phyloP scores from a whole-genome alignment of 2,797 vertebrate genomes.

The Steatocranus sp. region DNA sequence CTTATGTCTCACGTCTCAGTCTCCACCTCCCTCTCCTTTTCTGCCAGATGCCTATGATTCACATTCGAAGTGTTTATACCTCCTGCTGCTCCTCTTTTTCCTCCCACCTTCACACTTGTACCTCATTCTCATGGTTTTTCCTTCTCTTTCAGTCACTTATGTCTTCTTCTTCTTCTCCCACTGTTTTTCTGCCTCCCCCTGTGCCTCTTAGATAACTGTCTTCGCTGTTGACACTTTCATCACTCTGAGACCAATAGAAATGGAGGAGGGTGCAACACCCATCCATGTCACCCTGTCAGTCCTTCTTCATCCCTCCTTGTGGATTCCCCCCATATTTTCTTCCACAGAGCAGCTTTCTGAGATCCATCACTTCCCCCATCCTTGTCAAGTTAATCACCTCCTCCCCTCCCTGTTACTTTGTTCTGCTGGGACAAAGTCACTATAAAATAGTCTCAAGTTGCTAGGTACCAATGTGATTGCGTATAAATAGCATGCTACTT shows the following conservation, averaged over 20 bases:
- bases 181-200: conserved; percentile 35
- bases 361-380: conserved; percentile 32
- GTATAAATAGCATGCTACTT: background rate
- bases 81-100: conserved; percentile 54
- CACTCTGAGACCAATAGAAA: conserved; percentile 30
- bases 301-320: conserved; percentile 1
- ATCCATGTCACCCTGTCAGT: conserved; percentile 37
- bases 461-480: background rate
- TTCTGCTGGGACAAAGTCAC: conserved; percentile 4
- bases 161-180: conserved; percentile 5
- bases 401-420: background rate
- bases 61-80: conserved; percentile 46
- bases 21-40: conserved; percentile 1
- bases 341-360: background rate
- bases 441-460: background rate
- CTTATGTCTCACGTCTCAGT: conserved; percentile 45
- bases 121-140: conserved; percentile 29
- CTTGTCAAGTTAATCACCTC: conserved; percentile 21
- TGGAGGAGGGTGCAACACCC: conserved; percentile 26
- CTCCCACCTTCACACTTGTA: conserved; percentile 50
- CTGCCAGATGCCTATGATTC: conserved; percentile 59
- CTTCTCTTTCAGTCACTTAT: background rate
- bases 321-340: conserved; percentile 21
- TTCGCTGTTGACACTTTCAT: conserved; percentile 40
- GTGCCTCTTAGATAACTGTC: conserved; percentile 44